Conservation (phyloP, 1,140 invertebrate genomes). For the Drosophila ogumai region DNA sequence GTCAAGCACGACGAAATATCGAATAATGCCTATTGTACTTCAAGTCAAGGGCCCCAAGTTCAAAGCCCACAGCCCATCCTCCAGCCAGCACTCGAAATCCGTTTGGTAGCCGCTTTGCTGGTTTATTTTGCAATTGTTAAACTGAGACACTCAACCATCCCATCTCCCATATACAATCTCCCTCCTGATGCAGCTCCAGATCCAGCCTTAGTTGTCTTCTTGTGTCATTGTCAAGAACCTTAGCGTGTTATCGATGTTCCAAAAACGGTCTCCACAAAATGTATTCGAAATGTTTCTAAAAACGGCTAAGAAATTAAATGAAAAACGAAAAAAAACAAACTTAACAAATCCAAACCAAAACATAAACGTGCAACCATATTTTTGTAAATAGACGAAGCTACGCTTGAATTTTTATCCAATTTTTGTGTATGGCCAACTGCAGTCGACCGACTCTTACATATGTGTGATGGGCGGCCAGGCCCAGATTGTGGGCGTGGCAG, state of each 20-base stretch:
- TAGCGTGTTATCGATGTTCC: slow-evolving; percentile 64
- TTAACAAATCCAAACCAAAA: slow-evolving; percentile 42
- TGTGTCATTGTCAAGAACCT: slow-evolving; percentile 29
- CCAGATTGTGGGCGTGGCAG: slow-evolving; percentile 49
- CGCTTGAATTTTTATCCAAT: slow-evolving; percentile 73
- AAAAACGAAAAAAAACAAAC: slow-evolving; percentile 23
- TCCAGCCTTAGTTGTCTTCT: slow-evolving; percentile 34
- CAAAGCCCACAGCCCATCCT: slow-evolving; percentile 22
- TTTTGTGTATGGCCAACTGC: slow-evolving; percentile 67
- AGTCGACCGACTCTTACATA: slow-evolving; percentile 37
- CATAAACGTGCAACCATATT: slow-evolving; percentile 62
- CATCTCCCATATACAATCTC: neutral
- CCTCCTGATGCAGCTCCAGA: slow-evolving; percentile 7
- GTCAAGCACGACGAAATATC: slow-evolving; percentile 29
- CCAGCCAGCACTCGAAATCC: slow-evolving; percentile 14
- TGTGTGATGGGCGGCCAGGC: slow-evolving; percentile 34
- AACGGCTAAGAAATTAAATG: slow-evolving; percentile 41
- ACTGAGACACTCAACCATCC: slow-evolving; percentile 55
- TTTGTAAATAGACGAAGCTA: slow-evolving; percentile 78
- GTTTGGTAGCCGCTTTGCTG: slow-evolving; percentile 44
- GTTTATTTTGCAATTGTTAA: slow-evolving; percentile 81
- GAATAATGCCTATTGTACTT: slow-evolving; percentile 25
- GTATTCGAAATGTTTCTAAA: slow-evolving; percentile 66
- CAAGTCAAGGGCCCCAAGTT: slow-evolving; percentile 32
- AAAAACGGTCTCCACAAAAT: slow-evolving; percentile 53